Conservation (phyloP, 2,113 vertebrate species). For the Esox niger region DNA sequence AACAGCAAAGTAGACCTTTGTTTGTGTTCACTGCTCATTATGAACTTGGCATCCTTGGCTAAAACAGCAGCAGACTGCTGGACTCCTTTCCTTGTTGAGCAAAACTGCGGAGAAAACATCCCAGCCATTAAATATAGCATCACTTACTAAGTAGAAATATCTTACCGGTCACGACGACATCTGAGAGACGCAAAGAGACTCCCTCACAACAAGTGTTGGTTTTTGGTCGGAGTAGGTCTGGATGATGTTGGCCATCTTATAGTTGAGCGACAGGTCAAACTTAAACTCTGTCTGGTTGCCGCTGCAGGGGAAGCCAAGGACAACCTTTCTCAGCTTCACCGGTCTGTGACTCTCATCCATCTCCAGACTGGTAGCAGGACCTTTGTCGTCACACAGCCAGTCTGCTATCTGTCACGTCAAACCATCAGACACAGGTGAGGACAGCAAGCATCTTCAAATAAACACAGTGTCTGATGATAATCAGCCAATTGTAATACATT, state of each 20-base stretch:
- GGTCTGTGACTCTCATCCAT: conserved; percentile 93
- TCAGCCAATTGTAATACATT: no score
- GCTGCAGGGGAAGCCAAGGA: conserved; percentile 89
- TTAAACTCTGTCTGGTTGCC: conserved; percentile 90
- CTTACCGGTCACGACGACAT: background rate
- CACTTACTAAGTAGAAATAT: background rate
- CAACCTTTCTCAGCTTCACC: conserved; percentile 91
- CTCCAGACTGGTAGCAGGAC: conserved; percentile 82
- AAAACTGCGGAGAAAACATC: conserved; percentile 80
- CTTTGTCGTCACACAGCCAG: conserved; percentile 86
- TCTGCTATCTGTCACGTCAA: conserved; percentile 85
- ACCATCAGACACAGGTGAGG: background rate
- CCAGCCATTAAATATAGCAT: background rate
- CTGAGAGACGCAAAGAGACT: background rate
- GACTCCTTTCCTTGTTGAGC: conserved; percentile 94
- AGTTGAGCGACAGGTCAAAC: conserved; percentile 94
- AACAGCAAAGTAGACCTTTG: conserved; percentile 75
- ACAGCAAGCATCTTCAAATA: no score
- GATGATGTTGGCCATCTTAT: conserved; percentile 90
- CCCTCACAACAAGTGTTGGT: conserved; percentile 88
- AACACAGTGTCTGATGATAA: no score
- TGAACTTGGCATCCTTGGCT: conserved; percentile 89
- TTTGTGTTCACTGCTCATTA: conserved; percentile 85
- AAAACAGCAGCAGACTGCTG: conserved; percentile 90
- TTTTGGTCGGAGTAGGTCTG: conserved; percentile 93